phyloP scores from a whole-genome alignment of 1,140 invertebrate genomes.

The Drosophila nikananu region DNA sequence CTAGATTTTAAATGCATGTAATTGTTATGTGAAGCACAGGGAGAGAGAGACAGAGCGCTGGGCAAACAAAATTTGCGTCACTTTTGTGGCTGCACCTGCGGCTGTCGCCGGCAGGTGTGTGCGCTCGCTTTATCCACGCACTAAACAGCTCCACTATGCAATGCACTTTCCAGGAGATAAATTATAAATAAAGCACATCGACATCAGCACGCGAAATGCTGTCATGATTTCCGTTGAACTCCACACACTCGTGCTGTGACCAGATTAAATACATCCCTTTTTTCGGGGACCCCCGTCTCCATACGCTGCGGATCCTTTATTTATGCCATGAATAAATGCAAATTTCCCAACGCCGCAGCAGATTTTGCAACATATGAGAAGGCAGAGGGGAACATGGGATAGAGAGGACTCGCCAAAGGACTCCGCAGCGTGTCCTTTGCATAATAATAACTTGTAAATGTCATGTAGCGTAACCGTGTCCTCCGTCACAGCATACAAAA shows the following conservation, averaged over 20 bases:
- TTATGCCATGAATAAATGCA: constrained; percentile 82
- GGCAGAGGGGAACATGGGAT: not conserved
- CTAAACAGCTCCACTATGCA: constrained; percentile 9
- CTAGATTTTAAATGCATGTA: constrained; percentile 70
- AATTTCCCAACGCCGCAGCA: constrained; percentile 75
- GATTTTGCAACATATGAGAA: constrained; percentile 72
- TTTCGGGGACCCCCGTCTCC: constrained; percentile 21
- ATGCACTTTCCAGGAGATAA: constrained; percentile 51
- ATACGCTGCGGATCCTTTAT: constrained; percentile 54
- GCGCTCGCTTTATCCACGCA: not conserved
- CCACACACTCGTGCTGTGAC: constrained; percentile 5
- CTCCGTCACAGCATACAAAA: constrained; percentile 19
- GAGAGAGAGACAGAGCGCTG: constrained; percentile 8
- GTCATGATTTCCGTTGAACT: constrained; percentile 29
- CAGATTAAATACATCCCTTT: constrained; percentile 48
- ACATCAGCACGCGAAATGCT: constrained; percentile 27
- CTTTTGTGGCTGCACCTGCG: constrained; percentile 50
- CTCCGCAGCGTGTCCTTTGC: constrained; percentile 76
- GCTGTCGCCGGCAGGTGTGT: constrained; percentile 33
- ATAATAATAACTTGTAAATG: constrained; percentile 82
- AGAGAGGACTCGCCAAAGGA: constrained; percentile 52
- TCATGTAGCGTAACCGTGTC: constrained; percentile 66
- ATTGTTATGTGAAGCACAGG: constrained; percentile 40
- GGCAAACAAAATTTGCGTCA: constrained; percentile 57
- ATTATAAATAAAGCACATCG: constrained; percentile 58